Conservation (phyloP, 2,888 invertebrate genomes). For the Oxystoma pomonae region DNA sequence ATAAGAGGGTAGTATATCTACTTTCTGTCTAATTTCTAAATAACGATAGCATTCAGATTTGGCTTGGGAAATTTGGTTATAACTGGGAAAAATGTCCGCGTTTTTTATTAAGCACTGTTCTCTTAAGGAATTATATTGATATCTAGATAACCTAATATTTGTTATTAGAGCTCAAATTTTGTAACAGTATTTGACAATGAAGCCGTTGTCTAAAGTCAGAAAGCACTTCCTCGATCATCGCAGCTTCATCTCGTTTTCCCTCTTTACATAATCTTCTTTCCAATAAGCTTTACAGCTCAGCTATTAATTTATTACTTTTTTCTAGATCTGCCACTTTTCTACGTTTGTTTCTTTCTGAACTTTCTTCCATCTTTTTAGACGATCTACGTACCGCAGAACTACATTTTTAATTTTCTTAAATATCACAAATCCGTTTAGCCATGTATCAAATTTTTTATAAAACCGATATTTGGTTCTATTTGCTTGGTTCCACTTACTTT, state of each 20-base stretch:
- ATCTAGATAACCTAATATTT: background rate
- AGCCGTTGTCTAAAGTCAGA: conserved; percentile 1
- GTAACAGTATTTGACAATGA: background rate
- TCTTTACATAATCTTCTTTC: conserved; percentile 5
- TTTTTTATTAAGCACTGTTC: background rate
- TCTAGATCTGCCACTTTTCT: too few relatives aligned
- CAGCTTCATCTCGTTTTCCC: conserved; percentile 3
- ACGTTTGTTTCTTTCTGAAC: too few relatives aligned
- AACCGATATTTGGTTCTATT: too few relatives aligned
- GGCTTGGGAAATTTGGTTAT: conserved; percentile 4
- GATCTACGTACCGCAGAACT: background rate
- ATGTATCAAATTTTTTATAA: too few relatives aligned
- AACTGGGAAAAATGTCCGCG: conserved; percentile 4
- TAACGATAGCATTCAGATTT: conserved; percentile 2
- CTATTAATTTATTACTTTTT: too few relatives aligned
- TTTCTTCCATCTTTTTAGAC: background rate
- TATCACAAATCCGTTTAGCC: background rate
- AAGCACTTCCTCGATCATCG: conserved; percentile 4
- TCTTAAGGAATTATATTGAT: conserved; percentile 4
- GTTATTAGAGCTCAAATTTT: conserved; percentile 2
- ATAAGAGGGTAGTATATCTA: too few relatives aligned
- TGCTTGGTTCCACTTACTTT: background rate
- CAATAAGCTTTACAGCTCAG: conserved; percentile 4
- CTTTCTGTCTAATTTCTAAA: conserved; percentile 5
- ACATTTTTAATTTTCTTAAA: background rate